These are phyloP conservation scores for Hyaena hyaena DNA, from an alignment of 2,113 vertebrate species.

Conservation along the genomic window DNA sequence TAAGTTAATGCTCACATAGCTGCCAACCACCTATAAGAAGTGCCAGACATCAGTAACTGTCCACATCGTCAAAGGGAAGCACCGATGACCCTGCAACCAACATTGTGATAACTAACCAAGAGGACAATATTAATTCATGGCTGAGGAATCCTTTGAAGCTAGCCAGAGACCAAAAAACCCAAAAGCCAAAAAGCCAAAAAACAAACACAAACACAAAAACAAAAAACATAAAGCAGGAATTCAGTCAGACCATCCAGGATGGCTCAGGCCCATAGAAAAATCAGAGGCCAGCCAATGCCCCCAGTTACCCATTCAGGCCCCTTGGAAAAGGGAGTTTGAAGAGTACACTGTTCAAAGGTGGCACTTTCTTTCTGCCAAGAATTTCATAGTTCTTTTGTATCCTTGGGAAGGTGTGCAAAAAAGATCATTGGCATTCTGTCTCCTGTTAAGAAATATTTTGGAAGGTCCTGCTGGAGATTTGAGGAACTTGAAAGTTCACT, in stretches of 20 bases:
- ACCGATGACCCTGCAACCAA: conserved; percentile 21
- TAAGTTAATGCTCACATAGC: conserved; percentile 44
- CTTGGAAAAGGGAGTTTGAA: background rate
- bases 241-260: conserved; percentile 38
- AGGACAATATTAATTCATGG: conserved; percentile 60
- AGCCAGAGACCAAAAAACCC: conserved; percentile 38
- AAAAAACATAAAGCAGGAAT: conserved; percentile 42
- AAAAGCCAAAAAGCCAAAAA: background rate
- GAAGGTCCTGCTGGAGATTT: background rate
- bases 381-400: background rate
- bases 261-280: background rate
- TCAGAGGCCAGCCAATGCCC: background rate
- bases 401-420: background rate
- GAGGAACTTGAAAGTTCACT: background rate
- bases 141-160: conserved; percentile 38
- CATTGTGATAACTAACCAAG: conserved; percentile 41
- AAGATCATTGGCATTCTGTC: background rate
- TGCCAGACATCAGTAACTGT: conserved; percentile 66
- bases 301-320: background rate
- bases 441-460: background rate
- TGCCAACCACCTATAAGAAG: conserved; percentile 52
- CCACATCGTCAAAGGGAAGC: conserved; percentile 50
- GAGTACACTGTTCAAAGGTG: background rate
- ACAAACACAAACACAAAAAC: background rate
- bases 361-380: conserved; percentile 30